A percentile compares a stretch with the other conserved stretches of the same genome.
phyloP scores from a whole-genome alignment of 2,797 vertebrate genomes.

The Phoeniculus purpureus region DNA sequence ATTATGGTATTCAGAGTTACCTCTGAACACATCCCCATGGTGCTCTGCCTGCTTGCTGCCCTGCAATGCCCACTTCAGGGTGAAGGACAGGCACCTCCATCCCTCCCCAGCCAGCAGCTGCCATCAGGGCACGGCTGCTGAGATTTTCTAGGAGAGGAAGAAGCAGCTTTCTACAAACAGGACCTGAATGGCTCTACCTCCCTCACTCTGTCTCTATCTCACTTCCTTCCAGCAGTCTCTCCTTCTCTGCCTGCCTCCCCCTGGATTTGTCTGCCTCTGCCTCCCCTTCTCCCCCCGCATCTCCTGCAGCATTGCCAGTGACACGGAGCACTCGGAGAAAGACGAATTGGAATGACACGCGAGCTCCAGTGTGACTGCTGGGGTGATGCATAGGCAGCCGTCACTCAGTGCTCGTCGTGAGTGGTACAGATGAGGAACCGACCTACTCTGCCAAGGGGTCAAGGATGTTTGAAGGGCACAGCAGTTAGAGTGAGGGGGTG shows the following conservation, averaged over 20 bases:
- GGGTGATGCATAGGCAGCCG: constrained; percentile 73
- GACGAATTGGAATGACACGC: constrained; percentile 76
- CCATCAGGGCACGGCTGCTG: background rate
- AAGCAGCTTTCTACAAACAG: background rate
- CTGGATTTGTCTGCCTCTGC: background rate
- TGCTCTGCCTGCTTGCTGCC: background rate
- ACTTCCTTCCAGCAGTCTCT: background rate
- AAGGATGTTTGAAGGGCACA: constrained; percentile 62
- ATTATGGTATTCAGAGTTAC: background rate
- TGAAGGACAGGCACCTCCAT: background rate
- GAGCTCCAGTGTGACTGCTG: constrained; percentile 65
- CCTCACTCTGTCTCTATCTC: background rate
- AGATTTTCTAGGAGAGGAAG: background rate
- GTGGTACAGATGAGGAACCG: constrained; percentile 59
- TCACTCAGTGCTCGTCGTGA: background rate
- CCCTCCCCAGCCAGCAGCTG: background rate
- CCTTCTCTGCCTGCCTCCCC: background rate
- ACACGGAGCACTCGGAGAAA: constrained; percentile 66
- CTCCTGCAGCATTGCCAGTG: background rate
- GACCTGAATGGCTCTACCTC: background rate
- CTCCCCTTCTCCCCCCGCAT: background rate
- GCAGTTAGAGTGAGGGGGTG: background rate
- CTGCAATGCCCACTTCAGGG: rapidly evolving
- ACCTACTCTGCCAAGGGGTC: constrained; percentile 57
- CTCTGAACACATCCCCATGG: rapidly evolving